Conservation (phyloP, 37 sponge, comb jelly and placozoan genomes). For the Chondrilla cf. caribensis region DNA sequence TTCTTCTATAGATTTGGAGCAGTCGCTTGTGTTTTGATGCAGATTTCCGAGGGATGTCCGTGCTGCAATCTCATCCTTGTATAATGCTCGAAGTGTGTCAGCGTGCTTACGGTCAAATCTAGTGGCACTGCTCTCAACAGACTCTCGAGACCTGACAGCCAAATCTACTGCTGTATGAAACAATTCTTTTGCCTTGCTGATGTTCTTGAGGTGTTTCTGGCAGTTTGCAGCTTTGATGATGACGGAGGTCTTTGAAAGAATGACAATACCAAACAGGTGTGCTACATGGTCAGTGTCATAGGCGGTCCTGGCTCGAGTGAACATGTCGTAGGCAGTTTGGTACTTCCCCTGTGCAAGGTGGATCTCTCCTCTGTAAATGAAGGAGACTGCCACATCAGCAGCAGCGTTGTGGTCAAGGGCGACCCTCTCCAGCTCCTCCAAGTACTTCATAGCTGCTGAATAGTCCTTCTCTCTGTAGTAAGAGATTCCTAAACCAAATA, state of each 20-base stretch:
- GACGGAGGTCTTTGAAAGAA: conserved; percentile 34
- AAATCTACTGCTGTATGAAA: conserved; percentile 12
- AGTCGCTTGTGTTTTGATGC: conserved; percentile 51
- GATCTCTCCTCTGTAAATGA: conserved; percentile 64
- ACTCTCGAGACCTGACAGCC: not conserved
- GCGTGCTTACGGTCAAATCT: not conserved
- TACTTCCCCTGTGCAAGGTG: conserved; percentile 12
- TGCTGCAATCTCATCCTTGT: conserved; percentile 30
- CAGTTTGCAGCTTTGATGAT: conserved; percentile 20
- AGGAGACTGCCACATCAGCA: conserved; percentile 38
- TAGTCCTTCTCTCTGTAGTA: conserved; percentile 19
- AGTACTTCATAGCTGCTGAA: not conserved
- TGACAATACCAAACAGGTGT: conserved; percentile 11
- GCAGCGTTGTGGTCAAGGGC: not conserved
- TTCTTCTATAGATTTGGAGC: conserved; percentile 40
- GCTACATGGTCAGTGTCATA: conserved; percentile 30
- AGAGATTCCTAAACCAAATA: conserved; percentile 25
- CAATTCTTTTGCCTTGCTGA: not conserved
- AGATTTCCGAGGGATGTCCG: conserved; percentile 66
- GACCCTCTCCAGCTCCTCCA: conserved; percentile 24
- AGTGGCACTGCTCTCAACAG: not conserved
- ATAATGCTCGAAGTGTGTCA: not conserved
- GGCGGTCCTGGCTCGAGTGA: conserved; percentile 1
- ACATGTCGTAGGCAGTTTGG: conserved; percentile 36
- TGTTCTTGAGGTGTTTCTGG: not conserved